Evolutionary conservation across 2,888 invertebrate genomes (phyloP), one percentile per base, ranked within the genome.

Genomic region (Lasius fuliginosus): DNA sequence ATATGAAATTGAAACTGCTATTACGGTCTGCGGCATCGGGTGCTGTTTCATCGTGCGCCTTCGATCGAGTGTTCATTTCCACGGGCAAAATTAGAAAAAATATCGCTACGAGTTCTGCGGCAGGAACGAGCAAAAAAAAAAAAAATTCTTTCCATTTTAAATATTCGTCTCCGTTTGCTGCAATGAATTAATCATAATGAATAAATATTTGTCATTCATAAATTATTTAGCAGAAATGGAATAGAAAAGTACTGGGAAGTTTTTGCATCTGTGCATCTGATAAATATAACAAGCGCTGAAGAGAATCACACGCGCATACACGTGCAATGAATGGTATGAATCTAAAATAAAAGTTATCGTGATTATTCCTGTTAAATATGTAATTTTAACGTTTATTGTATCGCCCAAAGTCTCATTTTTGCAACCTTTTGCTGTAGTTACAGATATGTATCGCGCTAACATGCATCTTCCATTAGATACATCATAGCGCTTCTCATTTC

Each of bases 1-100:
- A 73, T 69, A 71, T 60, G 46, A 73, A 71, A 81, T 49, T 81
- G 73, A 81, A 81, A 81, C 60, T 33, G 46, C 46, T 60, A 73
- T 81, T 71, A 73, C 46, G 60, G 12, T 33, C 33, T 53, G 11
- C 30, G n/a, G 42, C 3, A 30, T 40, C 46, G 15, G 23, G 5
- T 23, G 11, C 3, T 53, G 53, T 18, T 65, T 53, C 53, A 58
- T 69, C 27, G 40, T 3, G 73, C n/a, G 73, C 36, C 46, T 77
- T 77, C 71, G 18, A 58, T 56, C 23, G 30, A 4, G 27, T 15
- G 33, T 56, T 77, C 36, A 56, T 69, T 56, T 56, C 12, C n/a
- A 56, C 69, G 4, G 30, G 18, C 42, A 40, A 8, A 76, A 76
- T 76, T 76, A 40, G 60, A 62, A 62, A 62, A n/a, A 36, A 58